A percentile compares a stretch with the other conserved stretches of the same genome.
These are phyloP conservation scores for Tursiops truncatus DNA, from an alignment of 2,113 vertebrate genomes.

Conservation along the genomic window DNA sequence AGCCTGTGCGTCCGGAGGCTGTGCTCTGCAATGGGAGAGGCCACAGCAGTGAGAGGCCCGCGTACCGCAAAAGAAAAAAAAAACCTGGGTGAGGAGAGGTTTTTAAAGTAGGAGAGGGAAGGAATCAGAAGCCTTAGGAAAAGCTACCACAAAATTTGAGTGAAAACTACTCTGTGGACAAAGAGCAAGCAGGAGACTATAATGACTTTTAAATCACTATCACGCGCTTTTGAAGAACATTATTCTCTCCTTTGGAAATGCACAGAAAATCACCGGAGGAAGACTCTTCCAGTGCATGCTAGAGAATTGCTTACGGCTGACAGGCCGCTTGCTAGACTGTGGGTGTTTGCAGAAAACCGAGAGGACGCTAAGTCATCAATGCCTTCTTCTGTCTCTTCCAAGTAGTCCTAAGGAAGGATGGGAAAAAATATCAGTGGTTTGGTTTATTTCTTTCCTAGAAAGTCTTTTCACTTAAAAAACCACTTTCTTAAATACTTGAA, in stretches of 20 bases:
- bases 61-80: neutral
- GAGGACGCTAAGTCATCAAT: conserved; percentile 84
- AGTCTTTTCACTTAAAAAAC: neutral
- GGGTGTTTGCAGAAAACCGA: conserved; percentile 73
- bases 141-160: neutral
- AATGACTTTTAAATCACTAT: neutral
- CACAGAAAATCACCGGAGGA: conserved; percentile 29
- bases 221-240: neutral
- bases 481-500: neutral
- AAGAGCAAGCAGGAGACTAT: neutral
- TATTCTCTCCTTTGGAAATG: conserved; percentile 2
- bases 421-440: conserved; percentile 45
- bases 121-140: conserved; percentile 1
- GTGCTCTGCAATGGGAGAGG: too few species aligned
- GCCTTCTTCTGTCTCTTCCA: conserved; percentile 88
- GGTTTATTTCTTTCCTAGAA: neutral
- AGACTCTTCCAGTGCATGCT: neutral
- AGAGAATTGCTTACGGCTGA: conserved; percentile 86
- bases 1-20: fast-evolving
- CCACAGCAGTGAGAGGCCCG: too few species aligned
- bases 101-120: neutral
- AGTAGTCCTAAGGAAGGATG: conserved; percentile 85
- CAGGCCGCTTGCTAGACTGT: conserved; percentile 83
- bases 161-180: neutral
- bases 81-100: neutral